Percentiles rank a stretch among this genome's conserved stretches.
Conservation (phyloP, 2,113 vertebrate species). For the Sceloporus undulatus region DNA sequence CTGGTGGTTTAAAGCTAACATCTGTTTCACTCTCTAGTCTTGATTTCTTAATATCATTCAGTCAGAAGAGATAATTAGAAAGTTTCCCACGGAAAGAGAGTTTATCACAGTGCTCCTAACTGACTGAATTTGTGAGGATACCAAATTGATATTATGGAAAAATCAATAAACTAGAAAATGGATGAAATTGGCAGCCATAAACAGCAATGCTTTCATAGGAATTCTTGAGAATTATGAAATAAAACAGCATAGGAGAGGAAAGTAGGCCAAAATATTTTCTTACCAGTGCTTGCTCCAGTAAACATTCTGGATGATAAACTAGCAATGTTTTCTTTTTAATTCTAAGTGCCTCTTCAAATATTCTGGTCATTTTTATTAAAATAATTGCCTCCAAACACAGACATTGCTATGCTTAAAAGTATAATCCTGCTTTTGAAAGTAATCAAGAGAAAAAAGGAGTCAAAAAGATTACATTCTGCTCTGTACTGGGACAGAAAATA, state of each 20-base stretch:
- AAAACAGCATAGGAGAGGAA: conserved; percentile 7
- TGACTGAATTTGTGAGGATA: neutral
- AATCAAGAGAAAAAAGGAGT: conserved; percentile 47
- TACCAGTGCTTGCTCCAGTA: neutral
- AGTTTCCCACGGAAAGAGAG: neutral
- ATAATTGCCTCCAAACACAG: neutral
- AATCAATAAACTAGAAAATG: neutral
- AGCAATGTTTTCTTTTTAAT: neutral
- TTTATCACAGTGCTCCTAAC: neutral
- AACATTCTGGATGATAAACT: neutral
- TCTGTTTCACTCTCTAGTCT: neutral
- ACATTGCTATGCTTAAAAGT: neutral
- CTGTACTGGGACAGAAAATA: conserved; percentile 34
- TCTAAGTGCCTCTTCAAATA: conserved; percentile 32
- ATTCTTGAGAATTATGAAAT: conserved; percentile 16
- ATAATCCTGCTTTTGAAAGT: conserved; percentile 36
- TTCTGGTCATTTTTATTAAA: conserved; percentile 28
- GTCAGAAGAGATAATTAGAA: conserved; percentile 9
- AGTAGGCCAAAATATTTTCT: neutral
- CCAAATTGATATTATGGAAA: neutral
- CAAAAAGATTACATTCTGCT: conserved; percentile 26
- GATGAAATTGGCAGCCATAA: fast-evolving
- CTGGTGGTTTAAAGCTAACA: neutral
- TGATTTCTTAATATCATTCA: conserved; percentile 1
- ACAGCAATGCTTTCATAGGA: neutral